Evolutionary conservation across 2,797 vertebrate species (phyloP), one percentile per base, ranked within the genome.

Genomic region (Anolis apletophallus): DNA sequence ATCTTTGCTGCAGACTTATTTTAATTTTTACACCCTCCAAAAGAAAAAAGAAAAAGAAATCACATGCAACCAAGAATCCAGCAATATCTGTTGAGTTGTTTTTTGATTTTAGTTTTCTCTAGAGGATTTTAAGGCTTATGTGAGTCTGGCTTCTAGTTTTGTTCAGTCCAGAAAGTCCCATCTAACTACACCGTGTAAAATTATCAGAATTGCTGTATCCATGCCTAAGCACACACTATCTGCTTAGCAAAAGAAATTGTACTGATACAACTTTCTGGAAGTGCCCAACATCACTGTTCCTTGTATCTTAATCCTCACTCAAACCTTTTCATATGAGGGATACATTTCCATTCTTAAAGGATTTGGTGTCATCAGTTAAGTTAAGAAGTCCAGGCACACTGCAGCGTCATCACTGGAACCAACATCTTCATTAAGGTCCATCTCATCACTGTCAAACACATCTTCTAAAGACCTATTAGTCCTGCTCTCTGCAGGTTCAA

Each of bases 261-360:
- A 89, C 91, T 91, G 86, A 81, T 87, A 85, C 2, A 14, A 17
- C 10, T 67, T 71, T 69, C 57, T 40, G 14, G 80, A 85, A 68
- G 74, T 84, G 61, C 23, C 40, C 87, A 91, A 72, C 82, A 87
- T 88, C 89, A 90, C 86, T 90, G 94, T 73, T 89, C 88, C 74
- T 88, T 57, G 8, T 7, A 80, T 87, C 79, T 12, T 54, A 87
- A 34, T 71, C 82, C 93, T 80, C 80, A 82, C 13, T 94, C 97
- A 98, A 94, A 97, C 97, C 86, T 97, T 95, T 78, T 96, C 95
- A 77, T 91, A 93, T 92, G 96, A 96, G 93, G 97, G 95, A 95
- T 95, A 96, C 80, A 95, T 94, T 75, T 93, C 95, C 91, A 96
- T 95, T 91, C 92, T 95, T 80, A 93, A 57, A 73, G 89, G 75